A percentile compares a stretch with the other conserved stretches of the same genome.
phyloP scores from a whole-genome alignment of 2,113 vertebrate species.

The Sprattus sprattus region DNA sequence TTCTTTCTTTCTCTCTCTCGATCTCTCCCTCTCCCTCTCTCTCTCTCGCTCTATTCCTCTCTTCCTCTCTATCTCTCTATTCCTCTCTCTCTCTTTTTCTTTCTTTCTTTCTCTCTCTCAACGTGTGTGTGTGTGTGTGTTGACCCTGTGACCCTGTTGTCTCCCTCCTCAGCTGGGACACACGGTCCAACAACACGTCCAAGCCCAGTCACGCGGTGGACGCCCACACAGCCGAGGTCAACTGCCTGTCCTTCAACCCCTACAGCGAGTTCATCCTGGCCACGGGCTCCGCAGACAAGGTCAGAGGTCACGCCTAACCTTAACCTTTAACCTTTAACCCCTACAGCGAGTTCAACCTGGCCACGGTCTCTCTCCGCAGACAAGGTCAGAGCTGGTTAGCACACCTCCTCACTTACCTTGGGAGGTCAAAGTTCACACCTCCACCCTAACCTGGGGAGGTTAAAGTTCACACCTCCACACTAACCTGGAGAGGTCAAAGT shows the following conservation, averaged over 20 bases:
- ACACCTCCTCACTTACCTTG: too few relatives aligned
- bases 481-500: too few relatives aligned
- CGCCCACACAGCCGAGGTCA: conserved; percentile 96
- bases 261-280: conserved; percentile 98
- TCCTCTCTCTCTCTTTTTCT: too few relatives aligned
- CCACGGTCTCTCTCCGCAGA: conserved; percentile 95
- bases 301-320: too few relatives aligned
- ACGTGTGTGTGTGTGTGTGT: not conserved
- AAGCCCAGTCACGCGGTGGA: conserved; percentile 97
- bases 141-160: not conserved
- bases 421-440: too few relatives aligned
- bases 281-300: conserved; percentile 96
- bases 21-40: too few relatives aligned
- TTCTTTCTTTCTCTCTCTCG: too few relatives aligned
- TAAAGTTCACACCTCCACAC: too few relatives aligned
- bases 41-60: too few relatives aligned
- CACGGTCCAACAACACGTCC: conserved; percentile 94
- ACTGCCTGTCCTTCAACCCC: conserved; percentile 96
- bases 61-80: too few relatives aligned
- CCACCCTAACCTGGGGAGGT: too few relatives aligned
- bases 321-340: conserved; percentile 98
- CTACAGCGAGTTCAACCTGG: conserved; percentile 96
- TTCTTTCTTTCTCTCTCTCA: not conserved
- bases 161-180: conserved; percentile 84
- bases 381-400: conserved; percentile 77